Evolutionary conservation across 2,797 vertebrate genomes (phyloP).

Genomic region (Threskiornis aethiopicus): DNA sequence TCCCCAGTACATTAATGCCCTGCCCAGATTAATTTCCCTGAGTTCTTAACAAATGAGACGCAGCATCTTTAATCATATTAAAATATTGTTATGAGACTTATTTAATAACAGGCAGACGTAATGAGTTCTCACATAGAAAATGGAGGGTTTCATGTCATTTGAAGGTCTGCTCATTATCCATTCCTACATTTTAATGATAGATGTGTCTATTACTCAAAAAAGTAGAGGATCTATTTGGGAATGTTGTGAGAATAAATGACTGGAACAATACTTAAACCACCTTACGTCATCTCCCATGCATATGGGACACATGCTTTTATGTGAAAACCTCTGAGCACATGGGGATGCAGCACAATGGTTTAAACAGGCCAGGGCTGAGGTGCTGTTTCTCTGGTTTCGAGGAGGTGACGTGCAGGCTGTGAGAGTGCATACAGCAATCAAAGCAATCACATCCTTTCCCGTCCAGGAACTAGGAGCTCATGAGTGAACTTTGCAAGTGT

Average conservation of each 20-base stretch:
- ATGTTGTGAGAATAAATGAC: not conserved
- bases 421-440: not conserved
- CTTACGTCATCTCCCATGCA: rapidly evolving
- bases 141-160: not conserved
- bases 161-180: not conserved
- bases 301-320: not conserved
- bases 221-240: not conserved
- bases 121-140: constrained; percentile 19
- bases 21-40: not conserved
- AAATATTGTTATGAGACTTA: constrained; percentile 18
- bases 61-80: constrained; percentile 46
- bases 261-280: not conserved
- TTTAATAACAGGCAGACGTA: constrained; percentile 7
- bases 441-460: not conserved
- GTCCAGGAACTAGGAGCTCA: not conserved
- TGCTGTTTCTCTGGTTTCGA: not conserved
- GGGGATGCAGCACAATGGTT: not conserved
- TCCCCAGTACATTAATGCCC: not conserved
- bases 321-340: not conserved
- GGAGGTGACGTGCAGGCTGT: not conserved
- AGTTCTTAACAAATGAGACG: not conserved
- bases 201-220: constrained; percentile 2
- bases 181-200: constrained; percentile 19
- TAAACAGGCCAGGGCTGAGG: not conserved
- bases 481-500: not conserved